Base-by-base conservation (phyloP, 2,113 vertebrate genomes). In the Clinocottus analis region DNA sequence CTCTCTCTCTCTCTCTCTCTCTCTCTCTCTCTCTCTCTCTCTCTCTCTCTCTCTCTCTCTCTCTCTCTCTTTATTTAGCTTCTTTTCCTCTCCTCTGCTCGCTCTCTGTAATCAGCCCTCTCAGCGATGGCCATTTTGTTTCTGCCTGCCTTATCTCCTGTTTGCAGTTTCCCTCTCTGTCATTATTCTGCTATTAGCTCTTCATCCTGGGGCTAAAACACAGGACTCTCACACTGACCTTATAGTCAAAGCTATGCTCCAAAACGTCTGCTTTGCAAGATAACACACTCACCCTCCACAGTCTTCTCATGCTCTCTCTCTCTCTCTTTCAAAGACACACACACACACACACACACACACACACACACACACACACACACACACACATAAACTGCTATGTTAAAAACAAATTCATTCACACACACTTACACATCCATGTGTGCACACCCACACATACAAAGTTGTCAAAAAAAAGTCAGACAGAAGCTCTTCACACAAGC, bases 161-260 rank as follows among this genome's bases (percentile, higher is more conserved):
- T 70, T 83, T 84, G 82, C 92, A 89, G 88, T 91, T 91, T 90
- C 82, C 84, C 63, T 68, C 87, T 85, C 84, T 93, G 89, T 93
- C 89, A 91, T 93, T 91, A 92, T 71, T 85, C 69, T 77, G 82
- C 81, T 81, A 83, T 93, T 91, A 90, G 87, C 81, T 61, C 78
- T 82, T 80, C 68, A 76, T 91, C 89, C 90, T 68, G 79, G 39
- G 77, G 84, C 84, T 85, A 72, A 88, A 90, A 89, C 87, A 87
- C 75, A 82, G 76, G 79, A 78, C 80, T 75, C 74, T 75, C 74
- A 63, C 62, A 60, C 85, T 92, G 85, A 92, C 88, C 90, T 84
- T 86, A 71, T 45, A 83, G 75, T 84, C 63, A 43, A 67, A 76
- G 81, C 84, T 80, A 68, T 73, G 73, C 78, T 87, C 59, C 62